These are phyloP conservation scores for Allygus modestus DNA, from an alignment of 2,888 invertebrate species.

Conservation along the genomic window DNA sequence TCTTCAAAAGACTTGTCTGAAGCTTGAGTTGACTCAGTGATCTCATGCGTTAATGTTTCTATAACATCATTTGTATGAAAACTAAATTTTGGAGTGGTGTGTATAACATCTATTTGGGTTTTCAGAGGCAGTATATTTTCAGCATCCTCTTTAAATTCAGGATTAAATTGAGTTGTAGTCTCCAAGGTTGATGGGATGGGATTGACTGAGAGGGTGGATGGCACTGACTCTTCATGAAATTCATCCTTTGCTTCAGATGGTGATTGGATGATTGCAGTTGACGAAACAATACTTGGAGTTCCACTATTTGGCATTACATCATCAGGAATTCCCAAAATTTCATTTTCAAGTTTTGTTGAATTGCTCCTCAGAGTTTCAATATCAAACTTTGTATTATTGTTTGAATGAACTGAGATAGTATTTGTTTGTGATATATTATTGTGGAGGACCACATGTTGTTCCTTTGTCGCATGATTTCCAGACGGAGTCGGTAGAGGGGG, in stretches of 20 bases:
- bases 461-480: too few species aligned
- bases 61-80: not conserved
- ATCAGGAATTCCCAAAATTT: constrained; percentile 17
- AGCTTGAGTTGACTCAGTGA: not conserved
- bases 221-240: not conserved
- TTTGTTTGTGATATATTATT: too few species aligned
- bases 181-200: not conserved
- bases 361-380: not conserved
- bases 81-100: not conserved
- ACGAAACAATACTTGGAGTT: not conserved
- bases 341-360: constrained; percentile 25
- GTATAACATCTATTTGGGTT: not conserved
- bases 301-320: not conserved
- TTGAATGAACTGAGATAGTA: not conserved
- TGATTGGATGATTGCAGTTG: not conserved
- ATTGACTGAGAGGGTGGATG: not conserved
- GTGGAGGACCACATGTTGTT: too few species aligned
- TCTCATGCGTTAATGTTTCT: not conserved
- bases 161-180: not conserved
- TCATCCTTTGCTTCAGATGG: not conserved
- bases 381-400: not conserved
- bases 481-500: too few species aligned
- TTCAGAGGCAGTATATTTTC: not conserved
- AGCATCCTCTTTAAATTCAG: not conserved
- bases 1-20: not conserved